phyloP scores from a whole-genome alignment of 2,888 invertebrate species.

The Argynnis bischoffii region DNA sequence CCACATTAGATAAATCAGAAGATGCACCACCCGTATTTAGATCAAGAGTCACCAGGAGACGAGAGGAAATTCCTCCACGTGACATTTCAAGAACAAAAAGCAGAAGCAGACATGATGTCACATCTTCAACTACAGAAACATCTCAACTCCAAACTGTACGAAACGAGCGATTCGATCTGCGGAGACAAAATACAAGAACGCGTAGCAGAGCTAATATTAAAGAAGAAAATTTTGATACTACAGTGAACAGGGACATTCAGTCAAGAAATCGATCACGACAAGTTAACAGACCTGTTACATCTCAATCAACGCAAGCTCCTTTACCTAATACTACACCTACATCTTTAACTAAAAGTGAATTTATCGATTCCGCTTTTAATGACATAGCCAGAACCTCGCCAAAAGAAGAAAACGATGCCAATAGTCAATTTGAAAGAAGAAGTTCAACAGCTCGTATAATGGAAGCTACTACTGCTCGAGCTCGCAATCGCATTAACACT shows the following conservation, averaged over 20 bases:
- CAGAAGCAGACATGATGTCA: conserved; percentile 52
- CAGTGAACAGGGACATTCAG: conserved; percentile 52
- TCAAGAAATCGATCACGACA: conserved; percentile 56
- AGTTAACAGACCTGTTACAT: conserved; percentile 39
- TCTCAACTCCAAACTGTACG: conserved; percentile 49
- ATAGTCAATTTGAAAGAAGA: conserved; percentile 59
- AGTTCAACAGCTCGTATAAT: conserved; percentile 53
- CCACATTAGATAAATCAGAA: conserved; percentile 51
- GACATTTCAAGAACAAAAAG: conserved; percentile 55
- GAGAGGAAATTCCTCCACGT: conserved; percentile 55
- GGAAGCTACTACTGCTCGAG: conserved; percentile 52
- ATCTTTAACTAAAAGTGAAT: conserved; percentile 32
- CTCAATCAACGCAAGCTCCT: conserved; percentile 32
- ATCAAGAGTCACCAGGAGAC: conserved; percentile 58
- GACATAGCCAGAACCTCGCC: conserved; percentile 55
- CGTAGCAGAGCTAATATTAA: conserved; percentile 56
- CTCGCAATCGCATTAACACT: conserved; percentile 58
- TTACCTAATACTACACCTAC: conserved; percentile 18
- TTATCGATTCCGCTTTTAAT: conserved; percentile 51
- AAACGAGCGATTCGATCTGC: conserved; percentile 69
- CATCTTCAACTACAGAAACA: conserved; percentile 48
- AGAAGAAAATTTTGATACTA: conserved; percentile 50
- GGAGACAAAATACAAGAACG: conserved; percentile 63
- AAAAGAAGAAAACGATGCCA: conserved; percentile 51
- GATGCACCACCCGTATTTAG: conserved; percentile 56